These are phyloP conservation scores for Ophioderma brevispina DNA, from an alignment of 35 echinoderm and acorn worm genomes.

Conservation along the genomic window DNA sequence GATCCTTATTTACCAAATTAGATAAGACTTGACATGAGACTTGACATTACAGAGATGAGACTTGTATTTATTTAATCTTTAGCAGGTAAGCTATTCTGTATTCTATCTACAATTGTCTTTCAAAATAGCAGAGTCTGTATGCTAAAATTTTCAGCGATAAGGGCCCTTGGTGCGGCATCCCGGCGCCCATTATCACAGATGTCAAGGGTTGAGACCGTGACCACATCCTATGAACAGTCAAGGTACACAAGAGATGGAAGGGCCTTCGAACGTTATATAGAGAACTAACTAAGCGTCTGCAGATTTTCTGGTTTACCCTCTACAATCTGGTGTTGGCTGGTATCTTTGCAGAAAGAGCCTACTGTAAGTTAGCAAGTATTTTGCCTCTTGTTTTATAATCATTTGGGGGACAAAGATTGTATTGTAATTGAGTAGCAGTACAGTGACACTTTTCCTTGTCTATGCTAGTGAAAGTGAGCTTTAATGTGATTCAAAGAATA, in stretches of 20 bases:
- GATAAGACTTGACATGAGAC: background rate
- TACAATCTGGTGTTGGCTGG: slow-evolving; percentile 80
- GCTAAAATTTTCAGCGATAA: background rate
- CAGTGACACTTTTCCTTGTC: too few relatives aligned
- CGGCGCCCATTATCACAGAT: background rate
- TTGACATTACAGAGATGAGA: background rate
- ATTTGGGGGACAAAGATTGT: background rate
- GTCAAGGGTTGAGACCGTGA: slow-evolving; percentile 57
- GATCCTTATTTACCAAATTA: background rate
- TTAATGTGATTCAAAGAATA: too few relatives aligned
- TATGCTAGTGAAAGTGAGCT: too few relatives aligned
- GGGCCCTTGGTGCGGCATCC: background rate
- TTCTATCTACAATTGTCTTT: background rate
- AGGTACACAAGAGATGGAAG: slow-evolving; percentile 43
- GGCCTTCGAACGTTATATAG: slow-evolving; percentile 64
- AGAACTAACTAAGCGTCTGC: slow-evolving; percentile 81
- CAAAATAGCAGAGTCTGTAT: too few relatives aligned
- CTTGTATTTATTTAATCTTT: background rate
- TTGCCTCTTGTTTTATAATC: too few relatives aligned
- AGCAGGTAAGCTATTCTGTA: background rate
- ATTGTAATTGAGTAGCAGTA: too few relatives aligned
- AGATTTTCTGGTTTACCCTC: slow-evolving; percentile 80
- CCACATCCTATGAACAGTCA: slow-evolving; percentile 46
- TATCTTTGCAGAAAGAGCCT: slow-evolving; percentile 87
- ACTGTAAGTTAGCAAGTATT: slow-evolving; percentile 97